Evolutionary conservation across 2,888 invertebrate genomes (phyloP), one percentile per base, ranked within the genome.

Genomic region (Willowsia nigromaculata): DNA sequence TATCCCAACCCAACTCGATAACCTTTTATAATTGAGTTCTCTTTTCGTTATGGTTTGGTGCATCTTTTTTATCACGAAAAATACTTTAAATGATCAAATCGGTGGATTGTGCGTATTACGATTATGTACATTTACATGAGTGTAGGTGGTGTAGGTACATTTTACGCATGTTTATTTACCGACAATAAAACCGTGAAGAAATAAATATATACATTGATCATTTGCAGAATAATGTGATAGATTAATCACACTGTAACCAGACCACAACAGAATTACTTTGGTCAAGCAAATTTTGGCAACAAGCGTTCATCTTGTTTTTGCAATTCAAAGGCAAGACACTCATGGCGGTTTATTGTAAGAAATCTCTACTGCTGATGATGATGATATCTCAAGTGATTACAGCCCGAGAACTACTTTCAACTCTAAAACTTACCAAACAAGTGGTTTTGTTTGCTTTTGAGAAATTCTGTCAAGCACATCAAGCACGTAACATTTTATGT

Each of bases 381-480:
- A 47, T 47, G 18, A n/a, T 5, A n/a, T 50, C n/a, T 13, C 9
- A 4, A 71, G 40, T 9, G 71, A 43, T 22, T 71, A 18, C 71
- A 18, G 5, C 11, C 25, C 33, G 25, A 74, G 74, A 0, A 47
- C 43, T 43, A 74, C 74, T 74, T 74, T 74, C 74, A 56, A 78
- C 78, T 56, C 1, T 47, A 13, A 7, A 22, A n/a, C 71, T 40
- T 13, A 30, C 50, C 50, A 76, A 78, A 37, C 56, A 18, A 30
- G 53, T 78, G 56, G 78, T 56, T 78, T 56, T 53, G 78, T 56
- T 78, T 78, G 33, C 37, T 78, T 56, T 53, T 76, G 18, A 0
- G 27, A 43, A 62, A 84, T 47, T 59, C 56, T 74, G 74, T 74
- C 83, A 83, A 83, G 83, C 83, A 71, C 83, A 68, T 59, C 76